Evolutionary conservation across 2,888 invertebrate species (phyloP).

Genomic region (Netelia inedita): DNA sequence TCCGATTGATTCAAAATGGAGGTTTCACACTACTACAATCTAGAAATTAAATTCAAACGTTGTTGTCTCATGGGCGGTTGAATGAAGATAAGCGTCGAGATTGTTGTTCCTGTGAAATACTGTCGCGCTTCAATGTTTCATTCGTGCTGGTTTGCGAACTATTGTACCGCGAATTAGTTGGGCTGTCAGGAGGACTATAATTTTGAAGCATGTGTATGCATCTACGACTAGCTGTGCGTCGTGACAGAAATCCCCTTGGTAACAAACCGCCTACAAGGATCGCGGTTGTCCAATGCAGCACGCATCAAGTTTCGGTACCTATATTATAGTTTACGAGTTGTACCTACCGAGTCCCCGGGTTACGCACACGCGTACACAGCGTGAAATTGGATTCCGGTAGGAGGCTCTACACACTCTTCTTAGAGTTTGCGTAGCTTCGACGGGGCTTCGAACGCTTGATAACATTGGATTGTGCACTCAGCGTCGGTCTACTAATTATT

Average conservation of each 20-base stretch:
- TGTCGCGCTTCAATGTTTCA: not conserved
- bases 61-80: not conserved
- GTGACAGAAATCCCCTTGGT: conserved; percentile 27
- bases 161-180: not conserved
- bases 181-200: not conserved
- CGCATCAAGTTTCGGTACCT: conserved; percentile 9
- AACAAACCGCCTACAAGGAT: conserved; percentile 21
- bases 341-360: not conserved
- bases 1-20: not conserved
- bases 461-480: conserved; percentile 3
- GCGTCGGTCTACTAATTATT: conserved; percentile 37
- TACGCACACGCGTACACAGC: not conserved
- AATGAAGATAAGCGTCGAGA: not conserved
- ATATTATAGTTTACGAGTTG: conserved; percentile 45
- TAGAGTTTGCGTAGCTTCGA: conserved; percentile 5
- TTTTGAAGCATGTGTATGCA: not conserved
- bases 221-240: not conserved
- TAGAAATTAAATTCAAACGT: not conserved
- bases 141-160: not conserved
- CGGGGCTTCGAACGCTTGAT: conserved; percentile 11
- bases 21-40: too few relatives aligned
- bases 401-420: not conserved
- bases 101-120: not conserved
- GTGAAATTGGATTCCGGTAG: conserved; percentile 4
- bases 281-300: conserved; percentile 16